Percentiles rank a stretch among this genome's conserved stretches.
Conservation (phyloP, 2,797 vertebrate genomes). For the Danio tinwini region DNA sequence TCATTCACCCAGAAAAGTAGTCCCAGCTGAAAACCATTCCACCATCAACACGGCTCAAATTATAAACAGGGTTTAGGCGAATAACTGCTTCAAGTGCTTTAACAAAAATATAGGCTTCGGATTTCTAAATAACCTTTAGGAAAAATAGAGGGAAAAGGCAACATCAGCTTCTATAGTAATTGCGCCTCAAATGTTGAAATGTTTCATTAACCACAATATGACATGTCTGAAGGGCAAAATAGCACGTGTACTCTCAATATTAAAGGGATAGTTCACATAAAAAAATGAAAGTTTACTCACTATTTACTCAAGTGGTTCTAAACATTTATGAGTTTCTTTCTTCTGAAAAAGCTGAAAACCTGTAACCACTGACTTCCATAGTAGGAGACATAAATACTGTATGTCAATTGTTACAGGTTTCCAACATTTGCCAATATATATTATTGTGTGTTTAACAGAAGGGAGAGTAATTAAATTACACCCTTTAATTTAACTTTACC, state of each 20-base stretch:
- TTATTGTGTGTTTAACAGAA: too few species aligned
- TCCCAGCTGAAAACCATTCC: not conserved
- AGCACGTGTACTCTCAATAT: not conserved
- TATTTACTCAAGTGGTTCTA: too few species aligned
- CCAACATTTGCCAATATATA: too few species aligned
- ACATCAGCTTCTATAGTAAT: not conserved
- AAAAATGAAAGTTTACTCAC: too few species aligned
- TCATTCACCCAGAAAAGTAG: constrained; percentile 7
- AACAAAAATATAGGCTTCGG: not conserved
- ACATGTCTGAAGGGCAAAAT: not conserved
- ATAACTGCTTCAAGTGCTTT: not conserved
- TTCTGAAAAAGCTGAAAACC: too few species aligned
- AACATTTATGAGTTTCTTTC: too few species aligned
- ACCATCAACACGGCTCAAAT: not conserved
- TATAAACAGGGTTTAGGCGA: not conserved
- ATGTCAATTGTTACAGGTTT: too few species aligned
- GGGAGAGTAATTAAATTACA: too few species aligned
- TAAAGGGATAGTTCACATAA: not conserved
- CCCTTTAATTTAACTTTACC: too few species aligned
- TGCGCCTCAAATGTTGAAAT: not conserved
- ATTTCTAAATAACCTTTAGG: not conserved
- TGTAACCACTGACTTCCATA: too few species aligned
- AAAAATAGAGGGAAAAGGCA: not conserved
- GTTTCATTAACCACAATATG: not conserved
- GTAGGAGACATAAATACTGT: too few species aligned